Conservation (phyloP, 2,113 vertebrate species). For the Cryptomyrus ogoouensis region DNA sequence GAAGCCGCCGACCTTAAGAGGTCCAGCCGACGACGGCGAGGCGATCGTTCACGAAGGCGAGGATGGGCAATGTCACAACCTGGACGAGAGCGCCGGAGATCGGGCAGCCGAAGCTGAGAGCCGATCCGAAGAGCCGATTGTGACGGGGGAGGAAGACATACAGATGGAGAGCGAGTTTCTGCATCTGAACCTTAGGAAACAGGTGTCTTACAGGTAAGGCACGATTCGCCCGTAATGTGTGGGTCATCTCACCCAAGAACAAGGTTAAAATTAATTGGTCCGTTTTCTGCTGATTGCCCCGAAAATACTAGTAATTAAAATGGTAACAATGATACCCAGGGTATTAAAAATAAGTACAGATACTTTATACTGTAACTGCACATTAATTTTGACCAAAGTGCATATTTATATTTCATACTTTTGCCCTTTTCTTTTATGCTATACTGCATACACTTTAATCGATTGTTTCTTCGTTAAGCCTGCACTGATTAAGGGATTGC, state of each 20-base stretch:
- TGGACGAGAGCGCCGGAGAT: slow-evolving; percentile 25
- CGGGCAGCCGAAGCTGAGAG: background rate
- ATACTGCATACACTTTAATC: background rate
- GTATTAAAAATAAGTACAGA: background rate
- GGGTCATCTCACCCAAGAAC: background rate
- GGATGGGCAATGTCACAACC: slow-evolving; percentile 3
- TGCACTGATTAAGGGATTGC: background rate
- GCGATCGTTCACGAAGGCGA: slow-evolving; percentile 26
- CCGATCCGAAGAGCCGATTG: background rate
- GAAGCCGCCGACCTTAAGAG: slow-evolving; percentile 41
- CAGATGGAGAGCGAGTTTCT: slow-evolving; percentile 63
- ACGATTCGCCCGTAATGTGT: background rate
- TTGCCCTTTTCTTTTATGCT: background rate
- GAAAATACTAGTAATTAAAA: background rate
- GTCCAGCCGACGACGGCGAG: slow-evolving; percentile 49
- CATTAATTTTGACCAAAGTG: background rate
- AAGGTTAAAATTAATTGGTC: background rate
- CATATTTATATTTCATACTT: background rate
- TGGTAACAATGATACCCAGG: background rate
- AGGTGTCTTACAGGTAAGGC: slow-evolving; percentile 87
- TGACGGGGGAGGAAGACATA: slow-evolving; percentile 23
- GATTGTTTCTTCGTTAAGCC: background rate
- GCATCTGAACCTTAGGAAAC: slow-evolving; percentile 75
- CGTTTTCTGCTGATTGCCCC: background rate
- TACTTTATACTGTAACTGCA: background rate